Base-by-base conservation (phyloP, 2,888 invertebrate genomes). In the Chrysopilus asiliformis region DNA sequence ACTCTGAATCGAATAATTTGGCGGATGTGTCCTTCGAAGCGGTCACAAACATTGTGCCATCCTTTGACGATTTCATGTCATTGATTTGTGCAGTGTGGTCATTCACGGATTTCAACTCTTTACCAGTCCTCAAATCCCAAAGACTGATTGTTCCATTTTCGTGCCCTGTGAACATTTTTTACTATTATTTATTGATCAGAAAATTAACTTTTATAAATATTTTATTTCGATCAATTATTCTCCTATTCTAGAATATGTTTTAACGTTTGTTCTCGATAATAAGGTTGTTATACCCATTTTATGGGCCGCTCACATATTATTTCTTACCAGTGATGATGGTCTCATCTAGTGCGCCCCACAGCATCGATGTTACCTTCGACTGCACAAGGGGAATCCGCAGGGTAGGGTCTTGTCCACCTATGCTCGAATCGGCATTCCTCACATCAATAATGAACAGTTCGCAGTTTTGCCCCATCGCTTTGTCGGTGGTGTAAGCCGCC, bases 1-100 rank as follows among this genome's bases (percentile, higher is more conserved):
- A 79, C 44, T 81, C 81, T 1, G 85, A 78, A 60, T 97, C 95
- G 58, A 91, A 95, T 8, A 97, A 67, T 64, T 93, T 94, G 0
- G 98, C 89, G 0, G 95, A 90, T 50, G 84, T 79, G 63, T 99
- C 98, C 56, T 91, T 94, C 1, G 93, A 94, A 3, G 97, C 93
- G 0, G 98, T 91, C 22, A 99, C 85, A 55, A 99, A 84, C 89
- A 94, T 90, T 9, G 87, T 86, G 15, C 82, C 79, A 55, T 97
- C 91, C 47, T 83, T 82, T 36, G 85, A 87, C 56, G 86, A 71
- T 64, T 98, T 98, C 79, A 99, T 86, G 58, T 98, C 98, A 56
- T 90, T 94, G 50, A 99, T 91, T 49, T 80, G 76, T 41, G 73
- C 76, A 5, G 75, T 75, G 58, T 97, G 95, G 49, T 87, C 90